Base-by-base conservation (phyloP, 2,888 invertebrate species). In the Amblyjoppa fuscipennis region DNA sequence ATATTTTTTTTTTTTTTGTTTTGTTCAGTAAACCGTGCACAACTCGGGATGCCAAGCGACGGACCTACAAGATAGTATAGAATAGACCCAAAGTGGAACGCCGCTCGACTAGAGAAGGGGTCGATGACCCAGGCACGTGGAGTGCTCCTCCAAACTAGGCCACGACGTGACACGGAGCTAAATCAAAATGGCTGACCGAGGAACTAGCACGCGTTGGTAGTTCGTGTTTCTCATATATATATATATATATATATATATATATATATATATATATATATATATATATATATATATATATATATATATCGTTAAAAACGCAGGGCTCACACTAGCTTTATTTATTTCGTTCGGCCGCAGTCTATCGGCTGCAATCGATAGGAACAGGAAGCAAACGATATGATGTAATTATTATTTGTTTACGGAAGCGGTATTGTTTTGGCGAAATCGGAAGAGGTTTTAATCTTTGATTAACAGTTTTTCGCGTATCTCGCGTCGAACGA, bases 111-210 rank as follows among this genome's bases (percentile, higher is more conserved):
- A 73, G 87, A 87, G 79, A 84, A 83, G 83, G 88, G 90, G 91
- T 91, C 93, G 91, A 91, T 91, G 93, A 93, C 93, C 93, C 92
- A 90, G 90, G 92, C 93, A 93, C 93, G 93, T 93, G 93, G 93
- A 93, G 91, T 88, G 88, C 88, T 89, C 84, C 84, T 56, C 82
- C 84, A 84, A 93, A 93, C 93, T 93, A 93, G 93, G 93, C 92
- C 93, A 93, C 91, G 90, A 87, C 92, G 92, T 93, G 92, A 93
- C 93, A 93, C 92, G 92, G 92, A 91, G 92, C 90, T 90, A 88
- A 92, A 90, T 89, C 92, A 93, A 92, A 91, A 93, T 93, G 93
- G 93, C 92, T 88, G 93, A 88, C 88, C 56, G 69, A 79, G 66
- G 79, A 80, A 83, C 84, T 45, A 81, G 53, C 75, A 68, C 34